Base-by-base conservation (phyloP, 1,140 invertebrate genomes). In the Octopus bimaculoides region DNA sequence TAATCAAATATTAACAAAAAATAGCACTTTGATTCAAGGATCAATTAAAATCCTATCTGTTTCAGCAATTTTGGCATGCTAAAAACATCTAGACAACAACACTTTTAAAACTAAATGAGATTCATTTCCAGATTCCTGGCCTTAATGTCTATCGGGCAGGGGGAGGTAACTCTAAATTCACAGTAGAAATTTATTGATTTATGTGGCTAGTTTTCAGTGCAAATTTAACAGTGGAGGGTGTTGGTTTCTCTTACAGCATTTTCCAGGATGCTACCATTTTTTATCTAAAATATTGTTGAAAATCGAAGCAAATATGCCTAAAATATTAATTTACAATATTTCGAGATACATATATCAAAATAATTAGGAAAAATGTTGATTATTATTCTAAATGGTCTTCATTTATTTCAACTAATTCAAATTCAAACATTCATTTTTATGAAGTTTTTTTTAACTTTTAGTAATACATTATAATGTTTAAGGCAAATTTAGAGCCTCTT, bases 121-220 rank as follows among this genome's bases (percentile, higher is more conserved):
- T 41, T 52, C 52, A 75, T 52, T 75, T 17, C 14, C 12, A 75
- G 74, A 75, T 41, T 75, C n/a, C 61, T 66, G n/a, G 61, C 61
- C 61, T 14, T n/a, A 14, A 66, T n/a, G 12, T 75, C 6, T 75
- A 75, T 41, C 8, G 52, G 17, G 74, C 74, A 75, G 74, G 74
- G 81, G 81, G 81, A 79, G 80, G 54, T 82, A 82, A 82, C 81
- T 82, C 81, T 81, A 82, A 82, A 79, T 79, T 81, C 54, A 77
- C 75, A 61, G 53, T 66, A 66, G 54, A 78, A 81, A 80, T 77
- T 54, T 82, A 82, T 82, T 82, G 81, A 82, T 82, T 82, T 82
- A 75, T 75, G 74, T n/a, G 20, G 26, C 74, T 75, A 75, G 0
- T 14, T 41, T 7, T 14, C 17, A 52, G 52, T 5, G 20, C 20